Evolutionary conservation across 2,797 vertebrate genomes (phyloP), one percentile per base, ranked within the genome.

Genomic region (Triplophysa bombifrons): DNA sequence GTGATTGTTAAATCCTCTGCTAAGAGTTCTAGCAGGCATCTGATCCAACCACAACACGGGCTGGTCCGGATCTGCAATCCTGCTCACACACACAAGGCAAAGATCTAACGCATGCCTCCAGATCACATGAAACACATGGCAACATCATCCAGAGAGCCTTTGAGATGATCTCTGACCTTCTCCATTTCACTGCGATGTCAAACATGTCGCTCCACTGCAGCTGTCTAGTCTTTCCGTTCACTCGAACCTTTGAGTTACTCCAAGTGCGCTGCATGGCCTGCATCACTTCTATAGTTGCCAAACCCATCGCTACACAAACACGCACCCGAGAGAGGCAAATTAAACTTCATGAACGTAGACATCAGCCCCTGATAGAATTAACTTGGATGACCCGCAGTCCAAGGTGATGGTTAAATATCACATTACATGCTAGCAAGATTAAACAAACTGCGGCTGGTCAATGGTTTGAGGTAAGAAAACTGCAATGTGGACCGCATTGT

Each of bases 121-220:
- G 53, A 55, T 55, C 53, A 55, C 53, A 20, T 16, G 13, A 60
- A 69, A 34, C 51, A n/a, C 41, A 17, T 19, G 34, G 16, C 16
- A 25, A 74, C 53, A 55, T 55, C 50, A 19, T 20, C 25, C 12
- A 16, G 12, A 22, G 25, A 60, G 22, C 22, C 4, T 9, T 0
- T 5, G 20, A 19, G 63, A 30, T 27, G 46, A 66, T 50, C 50
- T 8, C 80, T 85, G 94, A 99, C 98, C 98, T 96, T 89, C 97
- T 93, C 98, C 98, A 99, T 88, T 98, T 98, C 16, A 99, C 98
- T 0, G 96, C 96, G 61, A 98, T 95, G 85, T 99, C 98, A 72
- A 99, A 99, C 97, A 99, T 97, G 91, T 99, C 98, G 87, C 96
- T 95, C 98, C 98, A 99, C 88, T 98, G 97, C 95, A 99, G 97